Evolutionary conservation across 2,888 invertebrate species (phyloP).

Genomic region (Carcina quercana): DNA sequence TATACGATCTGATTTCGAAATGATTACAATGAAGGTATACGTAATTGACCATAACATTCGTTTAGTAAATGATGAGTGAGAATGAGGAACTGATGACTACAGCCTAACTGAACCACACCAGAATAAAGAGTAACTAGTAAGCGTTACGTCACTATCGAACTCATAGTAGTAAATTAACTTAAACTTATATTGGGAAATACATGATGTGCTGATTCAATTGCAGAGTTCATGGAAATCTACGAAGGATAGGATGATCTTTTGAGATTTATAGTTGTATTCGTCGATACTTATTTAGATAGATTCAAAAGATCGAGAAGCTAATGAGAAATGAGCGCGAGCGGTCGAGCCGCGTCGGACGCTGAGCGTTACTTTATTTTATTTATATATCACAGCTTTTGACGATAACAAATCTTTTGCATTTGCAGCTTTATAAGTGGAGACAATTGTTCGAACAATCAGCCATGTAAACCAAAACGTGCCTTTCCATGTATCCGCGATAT

Average conservation of each 20-base stretch:
- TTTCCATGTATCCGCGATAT: slow-evolving; percentile 23
- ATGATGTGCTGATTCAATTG: slow-evolving; percentile 62
- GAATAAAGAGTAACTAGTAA: slow-evolving; percentile 12
- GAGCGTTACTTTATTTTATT: slow-evolving; percentile 60
- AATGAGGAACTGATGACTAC: too few species aligned
- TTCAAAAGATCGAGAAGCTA: slow-evolving; percentile 43
- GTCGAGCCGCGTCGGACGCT: slow-evolving; percentile 41
- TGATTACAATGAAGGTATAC: slow-evolving; percentile 37
- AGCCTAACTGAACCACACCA: slow-evolving; percentile 15
- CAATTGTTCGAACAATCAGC: slow-evolving; percentile 67
- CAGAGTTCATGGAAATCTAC: slow-evolving; percentile 29
- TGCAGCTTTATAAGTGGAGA: slow-evolving; percentile 67
- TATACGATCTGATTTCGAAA: slow-evolving; percentile 32
- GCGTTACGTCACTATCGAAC: slow-evolving; percentile 15
- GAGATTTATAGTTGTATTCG: slow-evolving; percentile 18
- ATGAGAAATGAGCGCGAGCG: slow-evolving; percentile 48
- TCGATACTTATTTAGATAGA: slow-evolving; percentile 25
- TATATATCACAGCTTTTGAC: slow-evolving; percentile 75
- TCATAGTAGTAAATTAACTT: slow-evolving; percentile 24
- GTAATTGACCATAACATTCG: slow-evolving; percentile 40
- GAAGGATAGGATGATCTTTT: slow-evolving; percentile 28
- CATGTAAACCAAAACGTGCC: slow-evolving; percentile 16
- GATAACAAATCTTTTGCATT: slow-evolving; percentile 74
- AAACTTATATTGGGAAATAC: slow-evolving; percentile 47
- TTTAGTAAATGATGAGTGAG: slow-evolving; percentile 23